Evolutionary conservation across 2,113 vertebrate species (phyloP).

Genomic region (Tylochromis polylepis): DNA sequence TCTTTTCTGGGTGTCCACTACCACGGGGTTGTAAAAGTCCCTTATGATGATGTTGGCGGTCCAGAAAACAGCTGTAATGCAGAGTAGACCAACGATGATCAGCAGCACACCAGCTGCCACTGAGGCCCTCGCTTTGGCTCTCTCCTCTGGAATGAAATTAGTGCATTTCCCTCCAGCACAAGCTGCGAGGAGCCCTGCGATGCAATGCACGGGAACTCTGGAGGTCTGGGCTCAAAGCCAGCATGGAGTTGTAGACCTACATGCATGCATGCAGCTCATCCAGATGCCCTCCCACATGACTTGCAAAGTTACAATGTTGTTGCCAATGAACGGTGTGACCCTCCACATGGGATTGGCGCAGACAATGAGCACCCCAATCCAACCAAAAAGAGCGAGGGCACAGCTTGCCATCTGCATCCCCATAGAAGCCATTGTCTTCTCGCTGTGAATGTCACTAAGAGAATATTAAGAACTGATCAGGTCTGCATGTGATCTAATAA

Average conservation of each 20-base stretch:
- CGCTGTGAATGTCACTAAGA: not conserved
- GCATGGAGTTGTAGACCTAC: constrained; percentile 69
- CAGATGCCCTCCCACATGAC: constrained; percentile 69
- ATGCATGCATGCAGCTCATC: constrained; percentile 74
- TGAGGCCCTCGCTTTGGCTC: constrained; percentile 76
- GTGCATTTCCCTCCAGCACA: constrained; percentile 81
- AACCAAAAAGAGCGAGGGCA: constrained; percentile 53
- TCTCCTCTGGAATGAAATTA: constrained; percentile 80
- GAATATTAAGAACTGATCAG: not conserved
- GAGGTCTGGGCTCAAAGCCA: constrained; percentile 60
- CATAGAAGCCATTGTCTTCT: constrained; percentile 54
- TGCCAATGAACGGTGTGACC: constrained; percentile 65
- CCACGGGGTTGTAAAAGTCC: constrained; percentile 80
- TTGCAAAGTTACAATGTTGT: constrained; percentile 69
- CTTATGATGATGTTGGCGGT: constrained; percentile 79
- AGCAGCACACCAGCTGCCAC: constrained; percentile 77
- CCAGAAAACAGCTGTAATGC: constrained; percentile 83
- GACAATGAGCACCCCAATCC: constrained; percentile 51
- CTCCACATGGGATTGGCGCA: constrained; percentile 66
- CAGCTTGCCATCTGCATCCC: constrained; percentile 64
- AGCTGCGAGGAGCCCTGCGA: constrained; percentile 47
- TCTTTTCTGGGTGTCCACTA: constrained; percentile 44
- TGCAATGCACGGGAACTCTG: constrained; percentile 68
- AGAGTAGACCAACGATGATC: constrained; percentile 76
- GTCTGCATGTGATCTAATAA: constrained; percentile 6